Conservation (phyloP, 2,797 vertebrate genomes). For the Rousettus madagascariensis region DNA sequence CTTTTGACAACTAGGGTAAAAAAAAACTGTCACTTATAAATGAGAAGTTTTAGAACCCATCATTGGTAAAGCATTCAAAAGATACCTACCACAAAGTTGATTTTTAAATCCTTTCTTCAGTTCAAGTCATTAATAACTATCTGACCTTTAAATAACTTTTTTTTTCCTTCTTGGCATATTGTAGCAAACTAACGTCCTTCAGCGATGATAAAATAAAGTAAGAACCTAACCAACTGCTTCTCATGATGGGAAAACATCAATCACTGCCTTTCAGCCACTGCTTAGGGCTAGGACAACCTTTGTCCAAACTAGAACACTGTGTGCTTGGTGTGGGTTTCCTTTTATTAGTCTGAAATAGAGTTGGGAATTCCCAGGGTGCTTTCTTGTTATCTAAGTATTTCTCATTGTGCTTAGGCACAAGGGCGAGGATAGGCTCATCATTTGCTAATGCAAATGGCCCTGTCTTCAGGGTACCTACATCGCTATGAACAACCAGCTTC, state of each 20-base stretch:
- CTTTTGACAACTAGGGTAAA: slow-evolving; percentile 41
- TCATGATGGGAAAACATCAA: not conserved
- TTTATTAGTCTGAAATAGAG: not conserved
- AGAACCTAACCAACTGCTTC: not conserved
- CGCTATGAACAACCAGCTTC: not conserved
- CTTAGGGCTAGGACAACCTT: not conserved
- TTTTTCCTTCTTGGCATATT: not conserved
- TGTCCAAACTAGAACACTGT: slow-evolving; percentile 9
- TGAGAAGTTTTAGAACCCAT: not conserved
- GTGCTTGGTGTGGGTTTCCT: not conserved
- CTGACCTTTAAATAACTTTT: not conserved
- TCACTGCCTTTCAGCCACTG: not conserved
- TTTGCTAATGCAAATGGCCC: not conserved
- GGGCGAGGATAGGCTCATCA: not conserved
- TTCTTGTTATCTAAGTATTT: not conserved
- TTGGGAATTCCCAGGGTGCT: not conserved
- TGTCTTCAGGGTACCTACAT: not conserved
- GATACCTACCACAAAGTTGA: not conserved
- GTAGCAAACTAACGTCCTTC: not conserved
- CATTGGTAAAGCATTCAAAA: not conserved
- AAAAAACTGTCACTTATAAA: slow-evolving; percentile 44
- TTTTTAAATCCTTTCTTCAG: slow-evolving; percentile 41
- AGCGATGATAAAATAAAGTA: not conserved
- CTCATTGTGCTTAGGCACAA: not conserved
- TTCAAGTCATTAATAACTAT: slow-evolving; percentile 24